phyloP scores from a whole-genome alignment of 1,140 invertebrate genomes.

The Thaumetopoea pityocampa region DNA sequence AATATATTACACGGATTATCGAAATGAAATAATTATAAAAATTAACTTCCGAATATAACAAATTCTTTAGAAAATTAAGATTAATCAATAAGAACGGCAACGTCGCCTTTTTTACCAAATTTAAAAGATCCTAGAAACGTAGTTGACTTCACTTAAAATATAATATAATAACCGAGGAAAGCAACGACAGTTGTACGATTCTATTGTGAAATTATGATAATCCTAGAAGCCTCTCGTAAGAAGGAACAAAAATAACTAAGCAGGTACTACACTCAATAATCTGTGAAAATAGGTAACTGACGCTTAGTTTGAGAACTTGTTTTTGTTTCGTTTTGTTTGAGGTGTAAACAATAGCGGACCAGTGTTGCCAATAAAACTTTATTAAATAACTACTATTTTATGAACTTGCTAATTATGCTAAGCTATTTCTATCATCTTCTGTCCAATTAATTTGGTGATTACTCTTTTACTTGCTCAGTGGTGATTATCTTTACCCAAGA shows the following conservation, averaged over 20 bases:
- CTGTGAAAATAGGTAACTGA: too few species aligned
- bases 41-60: not conserved
- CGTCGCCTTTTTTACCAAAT: conserved; percentile 45
- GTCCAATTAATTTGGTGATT: too few species aligned
- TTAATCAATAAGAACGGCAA: conserved; percentile 61
- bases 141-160: too few species aligned
- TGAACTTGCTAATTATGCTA: too few species aligned
- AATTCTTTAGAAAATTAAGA: conserved; percentile 19
- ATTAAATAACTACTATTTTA: conserved; percentile 16
- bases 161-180: too few species aligned
- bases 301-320: conserved; percentile 33
- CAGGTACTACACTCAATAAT: too few species aligned
- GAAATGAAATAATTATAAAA: conserved; percentile 1
- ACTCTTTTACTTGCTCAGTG: too few species aligned
- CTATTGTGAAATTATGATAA: conserved; percentile 2
- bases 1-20: conserved; percentile 19
- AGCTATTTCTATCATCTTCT: too few species aligned
- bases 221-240: conserved; percentile 12
- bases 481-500: too few species aligned
- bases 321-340: conserved; percentile 40
- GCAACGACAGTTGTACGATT: conserved; percentile 1
- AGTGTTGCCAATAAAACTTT: conserved; percentile 22
- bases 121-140: too few species aligned
- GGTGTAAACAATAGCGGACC: conserved; percentile 54
- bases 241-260: conserved; percentile 36